phyloP scores from a whole-genome alignment of 2,888 invertebrate species.

The Standfussiana lucernea region DNA sequence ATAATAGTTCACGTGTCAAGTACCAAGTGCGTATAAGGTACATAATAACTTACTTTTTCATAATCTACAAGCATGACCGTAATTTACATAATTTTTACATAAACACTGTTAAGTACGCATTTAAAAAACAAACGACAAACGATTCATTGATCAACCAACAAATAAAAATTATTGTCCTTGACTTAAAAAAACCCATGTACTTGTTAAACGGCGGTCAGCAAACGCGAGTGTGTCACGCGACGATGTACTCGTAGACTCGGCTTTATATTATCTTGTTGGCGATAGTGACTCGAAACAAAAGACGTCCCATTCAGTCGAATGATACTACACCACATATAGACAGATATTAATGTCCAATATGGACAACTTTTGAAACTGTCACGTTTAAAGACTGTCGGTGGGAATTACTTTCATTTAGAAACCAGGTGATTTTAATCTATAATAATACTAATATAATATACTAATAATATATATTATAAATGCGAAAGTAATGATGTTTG shows the following conservation, averaged over 20 bases:
- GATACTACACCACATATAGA: neutral
- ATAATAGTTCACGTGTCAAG: too few relatives aligned
- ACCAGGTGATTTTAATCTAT: neutral
- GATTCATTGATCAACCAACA: constrained; percentile 17
- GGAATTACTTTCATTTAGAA: neutral
- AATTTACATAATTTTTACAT: neutral
- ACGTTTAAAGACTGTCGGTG: neutral
- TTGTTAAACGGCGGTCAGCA: neutral
- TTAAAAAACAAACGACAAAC: constrained; percentile 1
- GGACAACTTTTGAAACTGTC: neutral
- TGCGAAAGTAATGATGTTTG: too few relatives aligned
- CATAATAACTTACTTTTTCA: neutral
- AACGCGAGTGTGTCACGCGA: neutral
- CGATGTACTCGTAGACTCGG: neutral
- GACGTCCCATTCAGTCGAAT: neutral
- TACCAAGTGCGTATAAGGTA: neutral
- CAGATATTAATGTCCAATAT: neutral
- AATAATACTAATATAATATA: neutral
- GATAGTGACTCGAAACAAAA: constrained; percentile 5
- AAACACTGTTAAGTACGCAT: neutral
- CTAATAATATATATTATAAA: too few relatives aligned
- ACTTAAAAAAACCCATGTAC: neutral
- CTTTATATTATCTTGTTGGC: neutral
- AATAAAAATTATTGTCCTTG: constrained; percentile 6
- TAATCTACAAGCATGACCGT: neutral